A percentile compares a stretch with the other conserved stretches of the same genome.
phyloP scores from a whole-genome alignment of 2,113 vertebrate genomes.

The Piliocolobus tephrosceles region DNA sequence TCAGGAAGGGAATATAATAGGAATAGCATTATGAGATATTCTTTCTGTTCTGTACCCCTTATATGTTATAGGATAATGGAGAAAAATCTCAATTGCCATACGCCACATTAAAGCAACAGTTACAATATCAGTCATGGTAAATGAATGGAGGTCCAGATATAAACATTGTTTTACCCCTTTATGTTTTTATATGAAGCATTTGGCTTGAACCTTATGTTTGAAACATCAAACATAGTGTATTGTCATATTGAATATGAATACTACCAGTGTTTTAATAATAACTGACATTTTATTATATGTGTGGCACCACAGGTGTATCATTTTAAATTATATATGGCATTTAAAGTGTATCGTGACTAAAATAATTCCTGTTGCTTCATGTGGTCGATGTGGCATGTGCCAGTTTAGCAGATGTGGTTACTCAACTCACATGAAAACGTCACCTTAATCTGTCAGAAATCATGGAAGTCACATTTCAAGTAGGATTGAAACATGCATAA shows the following conservation, averaged over 20 bases:
- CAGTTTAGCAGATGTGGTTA: conserved; percentile 13
- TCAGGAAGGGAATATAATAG: background rate
- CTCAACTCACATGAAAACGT: conserved; percentile 2
- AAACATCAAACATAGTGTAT: conserved; percentile 31
- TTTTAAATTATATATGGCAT: conserved; percentile 18
- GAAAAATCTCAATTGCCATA: background rate
- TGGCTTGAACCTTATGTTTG: background rate
- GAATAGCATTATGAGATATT: background rate
- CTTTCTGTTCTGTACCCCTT: background rate
- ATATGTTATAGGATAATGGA: background rate
- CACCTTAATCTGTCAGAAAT: background rate
- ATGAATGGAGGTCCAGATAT: background rate
- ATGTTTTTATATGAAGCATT: conserved; percentile 40
- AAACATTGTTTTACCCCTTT: conserved; percentile 3
- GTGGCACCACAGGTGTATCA: conserved; percentile 24
- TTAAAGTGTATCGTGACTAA: conserved; percentile 27
- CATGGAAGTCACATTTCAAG: background rate
- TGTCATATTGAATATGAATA: conserved; percentile 16
- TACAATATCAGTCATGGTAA: background rate
- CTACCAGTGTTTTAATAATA: conserved; percentile 19
- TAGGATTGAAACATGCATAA: background rate
- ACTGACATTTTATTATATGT: conserved; percentile 14
- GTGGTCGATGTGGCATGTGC: background rate
- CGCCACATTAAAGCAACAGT: conserved; percentile 41
- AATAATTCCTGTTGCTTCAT: conserved; percentile 53